Conservation (phyloP, 2,113 vertebrate species). For the Macaca fascicularis region T2T-MFA8v1.1 NC_088395.1:100236001-100236500, state of each 20-base stretch:
- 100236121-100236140: constrained; percentile 63
- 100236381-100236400: constrained; percentile 84
- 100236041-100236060: constrained; percentile 68
- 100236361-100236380: constrained; percentile 82
- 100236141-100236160: constrained; percentile 62
- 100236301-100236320: constrained; percentile 89
- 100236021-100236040: constrained; percentile 51
- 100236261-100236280: constrained; percentile 84
- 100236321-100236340: constrained; percentile 82
- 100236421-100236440: constrained; percentile 71
- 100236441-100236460: constrained; percentile 33
- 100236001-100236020: constrained; percentile 76
- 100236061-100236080: constrained; percentile 73
- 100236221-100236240: constrained; percentile 79
- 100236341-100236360: constrained; percentile 78
- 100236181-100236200: constrained; percentile 75
- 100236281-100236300: constrained; percentile 79
- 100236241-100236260: constrained; percentile 82
- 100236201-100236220: constrained; percentile 73
- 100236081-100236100: constrained; percentile 75
- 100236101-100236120: constrained; percentile 79
- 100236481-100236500: constrained; percentile 48
- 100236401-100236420: constrained; percentile 82
- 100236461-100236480: constrained; percentile 5
- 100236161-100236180: constrained; percentile 75